Percentiles rank a stretch among this genome's conserved stretches.
These are phyloP conservation scores for Esox niger DNA, from an alignment of 2,113 vertebrate genomes.

Conservation along the genomic window DNA sequence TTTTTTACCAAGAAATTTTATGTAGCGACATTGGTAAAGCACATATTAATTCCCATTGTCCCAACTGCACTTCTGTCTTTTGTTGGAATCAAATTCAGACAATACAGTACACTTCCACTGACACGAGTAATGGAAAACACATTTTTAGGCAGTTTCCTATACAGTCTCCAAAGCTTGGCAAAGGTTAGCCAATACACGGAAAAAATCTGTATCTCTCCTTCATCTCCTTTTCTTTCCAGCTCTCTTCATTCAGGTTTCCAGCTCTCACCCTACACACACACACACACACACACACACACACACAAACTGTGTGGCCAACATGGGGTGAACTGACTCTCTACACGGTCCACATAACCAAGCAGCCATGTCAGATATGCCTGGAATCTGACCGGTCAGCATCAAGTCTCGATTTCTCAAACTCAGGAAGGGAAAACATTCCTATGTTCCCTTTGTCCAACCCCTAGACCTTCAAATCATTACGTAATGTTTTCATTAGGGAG, in stretches of 20 bases:
- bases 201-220: constrained; percentile 39
- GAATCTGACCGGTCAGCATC: constrained; percentile 34
- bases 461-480: not conserved
- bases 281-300: not conserved
- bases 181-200: constrained; percentile 44
- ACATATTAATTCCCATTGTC: constrained; percentile 21
- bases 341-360: constrained; percentile 17
- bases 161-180: constrained; percentile 45
- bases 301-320: constrained; percentile 40
- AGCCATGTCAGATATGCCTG: constrained; percentile 34
- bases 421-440: constrained; percentile 18
- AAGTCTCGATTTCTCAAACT: constrained; percentile 25
- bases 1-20: no score
- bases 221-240: no score
- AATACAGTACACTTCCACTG: constrained; percentile 32
- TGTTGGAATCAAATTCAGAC: constrained; percentile 46
- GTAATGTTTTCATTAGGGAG: not conserved
- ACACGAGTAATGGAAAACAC: constrained; percentile 57
- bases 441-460: not conserved
- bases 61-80: constrained; percentile 37
- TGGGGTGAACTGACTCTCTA: constrained; percentile 14
- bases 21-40: no score
- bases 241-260: not conserved
- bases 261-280: no score
- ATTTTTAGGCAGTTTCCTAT: constrained; percentile 33